These are phyloP conservation scores for Macroglossus sobrinus DNA, from an alignment of 2,113 vertebrate species.

Conservation along the genomic window DNA sequence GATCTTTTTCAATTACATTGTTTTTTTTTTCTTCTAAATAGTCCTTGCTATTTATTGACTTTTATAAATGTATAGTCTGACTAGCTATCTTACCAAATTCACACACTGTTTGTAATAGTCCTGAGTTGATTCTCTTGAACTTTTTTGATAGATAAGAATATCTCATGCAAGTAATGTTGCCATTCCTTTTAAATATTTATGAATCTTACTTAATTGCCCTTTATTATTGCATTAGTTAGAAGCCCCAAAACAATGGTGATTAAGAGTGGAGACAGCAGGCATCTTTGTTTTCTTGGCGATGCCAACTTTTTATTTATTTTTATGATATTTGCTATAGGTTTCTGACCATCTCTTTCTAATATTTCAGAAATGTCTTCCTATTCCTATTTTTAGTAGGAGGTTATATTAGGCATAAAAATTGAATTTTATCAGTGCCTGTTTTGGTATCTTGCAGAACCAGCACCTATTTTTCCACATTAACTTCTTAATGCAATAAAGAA, in stretches of 20 bases:
- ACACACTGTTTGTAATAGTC: not conserved
- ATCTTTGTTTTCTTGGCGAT: not conserved
- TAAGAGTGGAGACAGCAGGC: not conserved
- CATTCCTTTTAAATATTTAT: not conserved
- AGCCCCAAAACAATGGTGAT: not conserved
- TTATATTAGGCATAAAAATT: not conserved
- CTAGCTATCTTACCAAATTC: not conserved
- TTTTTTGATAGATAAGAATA: not conserved
- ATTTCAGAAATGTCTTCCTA: not conserved
- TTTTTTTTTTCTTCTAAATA: not conserved
- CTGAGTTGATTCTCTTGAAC: not conserved
- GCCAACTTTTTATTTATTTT: not conserved
- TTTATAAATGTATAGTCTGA: not conserved
- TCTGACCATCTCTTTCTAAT: not conserved
- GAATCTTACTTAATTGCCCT: not conserved
- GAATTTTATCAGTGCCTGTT: not conserved
- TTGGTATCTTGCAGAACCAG: not conserved
- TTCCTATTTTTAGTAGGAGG: not conserved
- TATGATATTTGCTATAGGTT: not conserved
- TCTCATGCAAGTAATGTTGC: not conserved
- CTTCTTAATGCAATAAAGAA: not conserved
- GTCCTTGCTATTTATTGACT: not conserved
- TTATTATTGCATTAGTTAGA: not conserved
- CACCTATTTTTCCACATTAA: not conserved
- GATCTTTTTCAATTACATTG: not conserved